Percentiles rank a stretch among this genome's conserved stretches.
Conservation (phyloP, 2,888 invertebrate species). For the Gymnoscelis rufifasciata region DNA sequence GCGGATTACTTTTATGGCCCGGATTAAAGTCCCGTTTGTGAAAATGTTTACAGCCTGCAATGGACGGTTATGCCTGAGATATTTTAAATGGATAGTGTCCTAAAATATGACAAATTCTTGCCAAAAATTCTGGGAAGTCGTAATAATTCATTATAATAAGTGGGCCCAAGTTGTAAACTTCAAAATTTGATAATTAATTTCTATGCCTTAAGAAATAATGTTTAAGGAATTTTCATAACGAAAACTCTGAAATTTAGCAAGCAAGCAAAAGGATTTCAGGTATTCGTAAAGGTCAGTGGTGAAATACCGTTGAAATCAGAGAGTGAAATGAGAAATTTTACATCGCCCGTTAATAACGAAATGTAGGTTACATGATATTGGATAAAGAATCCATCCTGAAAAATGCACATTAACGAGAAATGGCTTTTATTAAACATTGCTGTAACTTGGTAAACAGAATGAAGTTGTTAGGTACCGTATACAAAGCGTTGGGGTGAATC, state of each 20-base stretch:
- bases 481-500: slow-evolving; percentile 33
- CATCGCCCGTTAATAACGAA: slow-evolving; percentile 7
- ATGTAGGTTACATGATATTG: neutral
- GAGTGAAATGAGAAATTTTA: slow-evolving; percentile 29
- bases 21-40: slow-evolving; percentile 74
- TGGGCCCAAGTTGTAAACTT: slow-evolving; percentile 38
- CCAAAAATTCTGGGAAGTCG: too few relatives aligned
- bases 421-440: neutral
- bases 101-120: neutral
- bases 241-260: slow-evolving; percentile 50
- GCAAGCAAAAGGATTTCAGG: slow-evolving; percentile 38
- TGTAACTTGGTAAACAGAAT: slow-evolving; percentile 23
- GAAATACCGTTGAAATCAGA: slow-evolving; percentile 33
- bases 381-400: neutral
- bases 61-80: slow-evolving; percentile 48
- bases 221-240: slow-evolving; percentile 56
- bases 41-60: slow-evolving; percentile 70
- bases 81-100: slow-evolving; percentile 17
- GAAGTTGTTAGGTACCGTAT: slow-evolving; percentile 35
- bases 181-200: slow-evolving; percentile 48
- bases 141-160: too few relatives aligned
- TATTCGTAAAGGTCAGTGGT: slow-evolving; percentile 39
- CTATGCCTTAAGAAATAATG: slow-evolving; percentile 44
- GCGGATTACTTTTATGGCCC: slow-evolving; percentile 76
- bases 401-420: neutral